Conservation (phyloP, 2,888 invertebrate genomes). For the Rhorus exstirpatorius region DNA sequence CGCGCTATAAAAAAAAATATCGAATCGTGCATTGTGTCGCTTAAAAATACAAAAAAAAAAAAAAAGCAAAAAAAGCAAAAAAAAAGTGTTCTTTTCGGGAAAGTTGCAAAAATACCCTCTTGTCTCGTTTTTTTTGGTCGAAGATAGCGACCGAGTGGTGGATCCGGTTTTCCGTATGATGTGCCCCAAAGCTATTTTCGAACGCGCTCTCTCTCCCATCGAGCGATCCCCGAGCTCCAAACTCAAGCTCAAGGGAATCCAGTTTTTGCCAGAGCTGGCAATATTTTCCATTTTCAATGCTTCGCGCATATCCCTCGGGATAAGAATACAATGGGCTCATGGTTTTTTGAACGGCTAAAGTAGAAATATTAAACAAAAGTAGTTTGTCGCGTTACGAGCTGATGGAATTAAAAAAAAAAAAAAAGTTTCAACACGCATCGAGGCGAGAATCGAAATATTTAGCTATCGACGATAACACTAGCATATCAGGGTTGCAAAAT, state of each 20-base stretch:
- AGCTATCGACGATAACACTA: no score
- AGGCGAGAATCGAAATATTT: no score
- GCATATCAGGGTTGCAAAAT: no score
- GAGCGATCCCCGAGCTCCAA: slow-evolving; percentile 56
- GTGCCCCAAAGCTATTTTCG: slow-evolving; percentile 68
- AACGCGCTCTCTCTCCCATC: slow-evolving; percentile 55
- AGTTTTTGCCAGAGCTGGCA: slow-evolving; percentile 50
- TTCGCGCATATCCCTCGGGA: background rate
- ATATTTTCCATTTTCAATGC: slow-evolving; percentile 25
- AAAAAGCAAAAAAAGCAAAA: no score
- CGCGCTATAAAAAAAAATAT: background rate
- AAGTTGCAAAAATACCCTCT: slow-evolving; percentile 46
- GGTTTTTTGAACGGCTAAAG: no score
- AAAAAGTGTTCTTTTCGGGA: no score
- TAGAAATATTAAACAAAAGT: no score
- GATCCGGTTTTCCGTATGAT: slow-evolving; percentile 72
- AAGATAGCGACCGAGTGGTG: slow-evolving; percentile 37
- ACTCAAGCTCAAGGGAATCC: slow-evolving; percentile 75
- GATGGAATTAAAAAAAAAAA: no score
- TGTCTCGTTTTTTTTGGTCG: slow-evolving; percentile 32
- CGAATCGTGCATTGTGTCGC: slow-evolving; percentile 1
- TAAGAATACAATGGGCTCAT: background rate
- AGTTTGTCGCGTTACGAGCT: no score
- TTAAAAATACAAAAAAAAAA: background rate
- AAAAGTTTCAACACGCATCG: no score